These are phyloP conservation scores for Hydra vulgaris DNA, from an alignment of 30 jellyfish, hydroid and myxozoan genomes.

Conservation along the genomic window DNA sequence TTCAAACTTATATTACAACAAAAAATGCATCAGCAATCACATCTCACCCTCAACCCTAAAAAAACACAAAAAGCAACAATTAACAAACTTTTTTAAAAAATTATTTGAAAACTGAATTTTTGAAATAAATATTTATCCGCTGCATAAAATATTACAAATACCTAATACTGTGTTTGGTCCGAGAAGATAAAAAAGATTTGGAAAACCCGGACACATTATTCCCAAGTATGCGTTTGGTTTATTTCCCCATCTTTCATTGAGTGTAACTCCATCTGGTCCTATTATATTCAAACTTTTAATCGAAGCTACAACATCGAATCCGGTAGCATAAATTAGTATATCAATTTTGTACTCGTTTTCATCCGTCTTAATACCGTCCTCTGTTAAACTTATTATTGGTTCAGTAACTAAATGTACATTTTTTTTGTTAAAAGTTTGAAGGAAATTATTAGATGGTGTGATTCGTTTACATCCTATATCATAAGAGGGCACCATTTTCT, in stretches of 20 bases:
- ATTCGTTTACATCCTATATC: neutral
- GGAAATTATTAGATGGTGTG: neutral
- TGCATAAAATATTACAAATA: too few relatives aligned
- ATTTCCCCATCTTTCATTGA: neutral
- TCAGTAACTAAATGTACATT: neutral
- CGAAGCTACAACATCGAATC: neutral
- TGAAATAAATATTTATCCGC: neutral
- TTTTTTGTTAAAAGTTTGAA: neutral
- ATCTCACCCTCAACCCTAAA: too few relatives aligned
- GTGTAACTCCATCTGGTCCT: neutral
- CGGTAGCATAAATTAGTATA: neutral
- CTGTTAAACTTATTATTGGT: neutral
- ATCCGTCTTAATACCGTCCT: neutral
- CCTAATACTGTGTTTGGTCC: slow-evolving; percentile 4
- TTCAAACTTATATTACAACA: neutral
- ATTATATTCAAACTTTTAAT: neutral
- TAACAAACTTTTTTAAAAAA: too few relatives aligned
- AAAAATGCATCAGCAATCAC: neutral
- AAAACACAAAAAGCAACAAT: too few relatives aligned
- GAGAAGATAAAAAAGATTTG: neutral
- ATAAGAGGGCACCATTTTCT: neutral
- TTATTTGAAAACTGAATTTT: too few relatives aligned
- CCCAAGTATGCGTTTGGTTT: neutral
- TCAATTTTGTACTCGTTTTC: neutral
- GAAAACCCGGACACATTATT: neutral